Evolutionary conservation across 2,113 vertebrate species (phyloP), one percentile per base, ranked within the genome.

Genomic region (Rhabdomys dilectus): DNA sequence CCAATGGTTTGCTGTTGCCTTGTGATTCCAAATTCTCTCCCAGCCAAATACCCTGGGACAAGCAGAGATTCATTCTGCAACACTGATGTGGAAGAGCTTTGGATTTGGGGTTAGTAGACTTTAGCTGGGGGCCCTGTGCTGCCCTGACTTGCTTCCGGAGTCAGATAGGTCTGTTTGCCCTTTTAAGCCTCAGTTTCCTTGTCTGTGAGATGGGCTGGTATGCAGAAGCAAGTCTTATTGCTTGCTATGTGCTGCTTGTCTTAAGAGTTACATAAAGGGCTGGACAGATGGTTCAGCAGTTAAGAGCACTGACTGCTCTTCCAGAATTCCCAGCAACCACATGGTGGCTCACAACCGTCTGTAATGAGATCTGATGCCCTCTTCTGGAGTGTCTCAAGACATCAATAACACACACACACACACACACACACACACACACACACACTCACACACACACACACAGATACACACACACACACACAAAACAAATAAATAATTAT

Each of bases 1-100:
- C 45, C 3, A 1, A 0, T 1, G 2, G 9, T 0, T 36, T 42
- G 45, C 13, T 29, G 13, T 1, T 9, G 19, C 8, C 48, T 34
- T 80, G 42, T 6, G 39, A 48, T 60, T 86, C 85, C 36, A 48
- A 85, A 36, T 42, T 88, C 42, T 8, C 80, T 22, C 10, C 3
- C 3, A 17, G 72, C 21, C 2, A 5, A 42, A 42, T 0, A 70
- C 15, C 16, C 77, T 17, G 2, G 4, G 1, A 9, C 36, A 66
- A 64, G 64, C 72, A 72, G 64, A 10, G 29, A 58, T 31, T 17
- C 42, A 11, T 7, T 15, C 56, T 39, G 12, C 13, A 36, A n/a
- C n/a, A 45, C 34, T 58, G 9, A 42, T 12, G 39, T 11, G 73
- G 31, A 58, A 15, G 22, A n/a, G 34, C 8, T 1, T 24, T 53